Conservation (phyloP, 2,888 invertebrate species). For the Eupithecia centaureata region DNA sequence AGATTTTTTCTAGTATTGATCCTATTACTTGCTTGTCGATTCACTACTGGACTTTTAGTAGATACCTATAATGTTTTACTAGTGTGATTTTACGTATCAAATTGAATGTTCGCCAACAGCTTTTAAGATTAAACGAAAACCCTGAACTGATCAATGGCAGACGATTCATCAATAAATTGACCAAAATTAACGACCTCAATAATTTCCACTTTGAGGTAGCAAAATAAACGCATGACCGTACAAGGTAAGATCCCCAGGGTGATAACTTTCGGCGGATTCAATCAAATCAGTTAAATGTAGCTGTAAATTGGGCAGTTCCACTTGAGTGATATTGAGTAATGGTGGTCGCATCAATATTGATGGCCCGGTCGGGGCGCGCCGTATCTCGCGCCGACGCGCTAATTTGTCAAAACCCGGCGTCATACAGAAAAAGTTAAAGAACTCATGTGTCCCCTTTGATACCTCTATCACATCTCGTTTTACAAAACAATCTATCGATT, state of each 20-base stretch:
- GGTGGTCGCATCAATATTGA: constrained; percentile 74
- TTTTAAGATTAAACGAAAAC: not conserved
- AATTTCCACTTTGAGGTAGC: constrained; percentile 15
- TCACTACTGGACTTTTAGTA: not conserved
- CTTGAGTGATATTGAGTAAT: constrained; percentile 81
- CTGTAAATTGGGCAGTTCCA: constrained; percentile 82
- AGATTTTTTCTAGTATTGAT: too few relatives aligned
- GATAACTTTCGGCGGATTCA: constrained; percentile 75
- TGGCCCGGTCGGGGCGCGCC: constrained; percentile 64
- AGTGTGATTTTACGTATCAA: too few relatives aligned
- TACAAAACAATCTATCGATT: constrained; percentile 6
- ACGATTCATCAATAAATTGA: not conserved
- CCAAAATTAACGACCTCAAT: constrained; percentile 12
- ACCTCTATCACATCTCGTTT: constrained; percentile 23
- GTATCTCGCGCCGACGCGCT: constrained; percentile 71
- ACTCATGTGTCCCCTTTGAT: constrained; percentile 49
- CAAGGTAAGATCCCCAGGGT: constrained; percentile 51
- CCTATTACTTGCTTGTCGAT: not conserved
- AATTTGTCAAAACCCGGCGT: constrained; percentile 76
- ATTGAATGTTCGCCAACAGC: not conserved
- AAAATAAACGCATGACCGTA: constrained; percentile 46
- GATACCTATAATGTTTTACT: not conserved
- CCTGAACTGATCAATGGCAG: not conserved
- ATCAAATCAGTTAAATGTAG: constrained; percentile 82
- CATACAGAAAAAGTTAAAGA: constrained; percentile 70